Evolutionary conservation across 2,113 vertebrate genomes (phyloP).

Genomic region (Pampusana beccarii): DNA sequence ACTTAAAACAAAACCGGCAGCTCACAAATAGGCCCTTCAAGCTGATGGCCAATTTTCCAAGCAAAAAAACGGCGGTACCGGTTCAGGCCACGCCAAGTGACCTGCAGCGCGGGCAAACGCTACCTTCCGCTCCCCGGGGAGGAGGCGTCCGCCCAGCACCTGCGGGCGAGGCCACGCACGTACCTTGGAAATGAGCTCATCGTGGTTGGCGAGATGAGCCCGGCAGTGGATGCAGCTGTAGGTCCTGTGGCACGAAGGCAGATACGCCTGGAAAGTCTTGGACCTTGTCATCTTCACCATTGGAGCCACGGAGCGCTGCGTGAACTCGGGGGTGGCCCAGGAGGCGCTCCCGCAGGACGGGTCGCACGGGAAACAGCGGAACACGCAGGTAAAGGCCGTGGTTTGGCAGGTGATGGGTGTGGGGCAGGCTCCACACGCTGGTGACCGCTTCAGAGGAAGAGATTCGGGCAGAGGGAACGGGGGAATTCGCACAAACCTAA

Average conservation of each 20-base stretch:
- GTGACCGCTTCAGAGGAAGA: conserved; percentile 64
- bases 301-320: conserved; percentile 81
- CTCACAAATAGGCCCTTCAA: background rate
- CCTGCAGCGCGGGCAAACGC: fast-evolving
- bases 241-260: conserved; percentile 96
- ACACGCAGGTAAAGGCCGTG: conserved; percentile 99
- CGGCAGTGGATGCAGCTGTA: conserved; percentile 99
- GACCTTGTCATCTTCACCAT: conserved; percentile 99
- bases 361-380: conserved; percentile 99
- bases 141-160: background rate
- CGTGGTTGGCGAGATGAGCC: conserved; percentile 97
- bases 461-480: background rate
- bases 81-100: background rate
- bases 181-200: conserved; percentile 99
- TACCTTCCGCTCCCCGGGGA: background rate
- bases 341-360: conserved; percentile 96
- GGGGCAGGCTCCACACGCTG: conserved; percentile 90
- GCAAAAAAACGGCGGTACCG: background rate
- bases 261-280: conserved; percentile 98
- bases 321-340: conserved; percentile 91
- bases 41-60: background rate
- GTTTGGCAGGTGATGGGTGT: conserved; percentile 83
- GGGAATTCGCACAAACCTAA: conserved; percentile 38
- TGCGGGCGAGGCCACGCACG: background rate
- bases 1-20: background rate